These are phyloP conservation scores for Sarotherodon lohbergeri DNA, from an alignment of 2,113 vertebrate genomes.

Conservation along the genomic window DNA sequence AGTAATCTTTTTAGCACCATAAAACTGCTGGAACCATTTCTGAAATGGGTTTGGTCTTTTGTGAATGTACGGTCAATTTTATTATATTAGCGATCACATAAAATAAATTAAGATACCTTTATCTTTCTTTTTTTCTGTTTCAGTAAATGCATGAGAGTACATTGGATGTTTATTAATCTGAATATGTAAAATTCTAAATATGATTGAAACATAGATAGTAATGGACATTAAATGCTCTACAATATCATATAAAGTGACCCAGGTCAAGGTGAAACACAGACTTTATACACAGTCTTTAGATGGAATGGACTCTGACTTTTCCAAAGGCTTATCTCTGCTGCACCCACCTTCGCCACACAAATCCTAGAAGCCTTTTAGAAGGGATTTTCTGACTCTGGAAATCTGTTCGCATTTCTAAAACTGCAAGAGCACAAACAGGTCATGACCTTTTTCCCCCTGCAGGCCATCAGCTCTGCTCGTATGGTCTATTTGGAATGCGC, in stretches of 20 bases:
- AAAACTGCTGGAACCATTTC: not conserved
- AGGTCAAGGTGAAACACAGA: not conserved
- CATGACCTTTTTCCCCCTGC: not conserved
- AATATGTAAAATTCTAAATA: not conserved
- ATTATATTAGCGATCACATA: not conserved
- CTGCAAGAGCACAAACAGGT: not conserved
- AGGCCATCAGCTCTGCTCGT: not conserved
- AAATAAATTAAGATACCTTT: not conserved
- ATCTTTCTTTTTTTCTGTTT: not conserved
- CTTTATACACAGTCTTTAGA: not conserved
- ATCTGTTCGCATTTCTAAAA: conserved; percentile 29
- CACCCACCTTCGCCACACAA: not conserved
- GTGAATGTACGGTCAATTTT: not conserved
- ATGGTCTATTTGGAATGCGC: not conserved
- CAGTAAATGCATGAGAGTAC: not conserved
- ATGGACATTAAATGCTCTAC: not conserved
- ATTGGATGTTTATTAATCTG: not conserved
- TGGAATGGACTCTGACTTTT: conserved; percentile 1
- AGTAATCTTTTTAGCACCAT: not conserved
- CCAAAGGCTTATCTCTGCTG: conserved; percentile 16
- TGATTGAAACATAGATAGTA: not conserved
- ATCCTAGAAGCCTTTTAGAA: conserved; percentile 51
- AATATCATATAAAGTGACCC: not conserved
- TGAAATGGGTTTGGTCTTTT: not conserved
- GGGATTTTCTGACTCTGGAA: conserved; percentile 43